Percentiles rank a stretch among this genome's conserved stretches.
Conservation (phyloP, 2,113 vertebrate genomes). For the Quiscalus mexicanus region DNA sequence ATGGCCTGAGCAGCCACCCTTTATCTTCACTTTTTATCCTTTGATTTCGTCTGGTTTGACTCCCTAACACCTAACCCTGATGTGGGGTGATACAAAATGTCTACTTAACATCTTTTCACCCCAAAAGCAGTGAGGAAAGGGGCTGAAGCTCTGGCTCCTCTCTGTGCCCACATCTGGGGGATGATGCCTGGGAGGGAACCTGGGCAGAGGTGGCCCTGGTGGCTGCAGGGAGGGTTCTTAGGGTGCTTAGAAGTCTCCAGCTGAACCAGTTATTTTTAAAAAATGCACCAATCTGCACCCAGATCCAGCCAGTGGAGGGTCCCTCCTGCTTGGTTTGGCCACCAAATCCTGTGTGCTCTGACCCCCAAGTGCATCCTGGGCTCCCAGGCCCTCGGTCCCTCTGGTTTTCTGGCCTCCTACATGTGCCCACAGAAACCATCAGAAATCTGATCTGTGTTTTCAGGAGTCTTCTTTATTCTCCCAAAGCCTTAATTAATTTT, state of each 20-base stretch:
- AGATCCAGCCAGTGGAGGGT: not conserved
- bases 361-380: not conserved
- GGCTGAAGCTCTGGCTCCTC: not conserved
- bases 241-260: not conserved
- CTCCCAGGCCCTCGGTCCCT: rapidly evolving
- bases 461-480: not conserved
- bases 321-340: not conserved
- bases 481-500: not conserved
- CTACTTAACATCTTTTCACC: not conserved
- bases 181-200: no score
- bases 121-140: not conserved
- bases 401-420: not conserved
- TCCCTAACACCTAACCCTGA: not conserved
- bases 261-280: not conserved
- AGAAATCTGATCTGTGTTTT: not conserved
- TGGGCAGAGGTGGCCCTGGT: not conserved
- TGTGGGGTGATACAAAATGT: not conserved
- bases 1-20: not conserved
- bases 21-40: not conserved
- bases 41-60: not conserved
- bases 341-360: not conserved
- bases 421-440: not conserved
- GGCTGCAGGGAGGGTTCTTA: not conserved
- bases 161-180: rapidly evolving
- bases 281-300: not conserved